A percentile compares a stretch with the other conserved stretches of the same genome.
phyloP scores from a whole-genome alignment of 2,888 invertebrate species.

The Exocentrus adspersus region DNA sequence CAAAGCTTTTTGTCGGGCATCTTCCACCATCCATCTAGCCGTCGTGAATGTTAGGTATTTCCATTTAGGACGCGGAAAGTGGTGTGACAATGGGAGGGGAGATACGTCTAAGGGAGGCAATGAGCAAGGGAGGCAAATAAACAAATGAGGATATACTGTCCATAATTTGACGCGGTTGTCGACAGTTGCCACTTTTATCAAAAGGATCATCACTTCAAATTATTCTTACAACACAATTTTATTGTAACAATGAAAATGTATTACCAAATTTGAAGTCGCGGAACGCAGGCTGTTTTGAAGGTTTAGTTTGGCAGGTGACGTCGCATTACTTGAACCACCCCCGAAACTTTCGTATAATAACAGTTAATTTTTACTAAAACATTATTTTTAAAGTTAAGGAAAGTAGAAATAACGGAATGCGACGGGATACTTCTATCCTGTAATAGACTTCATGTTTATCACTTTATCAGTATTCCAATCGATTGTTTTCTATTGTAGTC shows the following conservation, averaged over 20 bases:
- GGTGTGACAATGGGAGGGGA: slow-evolving; percentile 11
- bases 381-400: background rate
- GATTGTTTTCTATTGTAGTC: slow-evolving; percentile 61
- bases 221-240: too few relatives aligned
- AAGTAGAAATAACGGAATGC: slow-evolving; percentile 39
- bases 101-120: background rate
- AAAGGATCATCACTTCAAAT: too few relatives aligned
- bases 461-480: slow-evolving; percentile 60
- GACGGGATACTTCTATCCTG: slow-evolving; percentile 57
- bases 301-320: too few relatives aligned
- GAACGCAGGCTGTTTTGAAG: too few relatives aligned
- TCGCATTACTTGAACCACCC: too few relatives aligned
- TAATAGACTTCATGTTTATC: slow-evolving; percentile 62
- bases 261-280: too few relatives aligned
- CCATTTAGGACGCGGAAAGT: slow-evolving; percentile 16
- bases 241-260: too few relatives aligned
- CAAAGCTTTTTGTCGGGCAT: slow-evolving; percentile 27
- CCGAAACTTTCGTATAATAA: too few relatives aligned
- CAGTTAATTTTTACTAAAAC: too few relatives aligned
- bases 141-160: background rate
- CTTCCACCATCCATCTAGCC: slow-evolving; percentile 25
- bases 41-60: slow-evolving; percentile 25
- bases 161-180: too few relatives aligned
- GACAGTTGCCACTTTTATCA: too few relatives aligned
- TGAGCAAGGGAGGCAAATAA: background rate